Conservation (phyloP, 2,888 invertebrate species). For the Melanostoma mellinum region DNA sequence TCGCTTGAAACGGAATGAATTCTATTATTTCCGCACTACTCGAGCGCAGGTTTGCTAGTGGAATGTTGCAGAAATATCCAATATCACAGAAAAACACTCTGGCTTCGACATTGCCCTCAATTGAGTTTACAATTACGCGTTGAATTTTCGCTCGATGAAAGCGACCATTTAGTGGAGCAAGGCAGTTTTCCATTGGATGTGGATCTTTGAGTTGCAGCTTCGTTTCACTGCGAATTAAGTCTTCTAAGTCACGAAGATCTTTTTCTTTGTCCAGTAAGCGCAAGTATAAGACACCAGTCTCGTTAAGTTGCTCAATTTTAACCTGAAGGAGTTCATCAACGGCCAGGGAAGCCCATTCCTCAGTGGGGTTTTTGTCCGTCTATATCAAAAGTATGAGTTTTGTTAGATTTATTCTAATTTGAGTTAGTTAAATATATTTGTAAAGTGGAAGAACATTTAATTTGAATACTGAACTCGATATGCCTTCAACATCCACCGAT, state of each 20-base stretch:
- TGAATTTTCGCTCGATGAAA: constrained; percentile 76
- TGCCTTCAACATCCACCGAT: too few species aligned
- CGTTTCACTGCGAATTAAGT: constrained; percentile 6
- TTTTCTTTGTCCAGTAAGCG: constrained; percentile 24
- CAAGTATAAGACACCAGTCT: constrained; percentile 45
- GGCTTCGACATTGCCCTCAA: constrained; percentile 55
- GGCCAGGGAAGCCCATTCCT: constrained; percentile 44
- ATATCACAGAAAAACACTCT: constrained; percentile 59
- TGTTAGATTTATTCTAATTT: too few species aligned
- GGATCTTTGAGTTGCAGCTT: constrained; percentile 31
- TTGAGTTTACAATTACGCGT: constrained; percentile 60
- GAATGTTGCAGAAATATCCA: constrained; percentile 23
- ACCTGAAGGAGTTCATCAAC: constrained; percentile 45
- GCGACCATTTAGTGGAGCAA: constrained; percentile 70
- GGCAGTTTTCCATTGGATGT: constrained; percentile 74
- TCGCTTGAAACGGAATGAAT: constrained; percentile 75
- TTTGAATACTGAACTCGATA: too few species aligned
- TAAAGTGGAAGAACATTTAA: too few species aligned
- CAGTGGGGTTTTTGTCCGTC: background rate
- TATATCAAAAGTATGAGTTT: too few species aligned
- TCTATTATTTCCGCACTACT: constrained; percentile 37
- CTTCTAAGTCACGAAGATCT: constrained; percentile 37
- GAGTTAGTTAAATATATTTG: too few species aligned
- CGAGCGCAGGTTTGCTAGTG: constrained; percentile 27
- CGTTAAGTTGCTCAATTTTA: constrained; percentile 15